phyloP scores from a whole-genome alignment of 64 coral and sea anemone genomes.

The Stichodactyla mertensii region DNA sequence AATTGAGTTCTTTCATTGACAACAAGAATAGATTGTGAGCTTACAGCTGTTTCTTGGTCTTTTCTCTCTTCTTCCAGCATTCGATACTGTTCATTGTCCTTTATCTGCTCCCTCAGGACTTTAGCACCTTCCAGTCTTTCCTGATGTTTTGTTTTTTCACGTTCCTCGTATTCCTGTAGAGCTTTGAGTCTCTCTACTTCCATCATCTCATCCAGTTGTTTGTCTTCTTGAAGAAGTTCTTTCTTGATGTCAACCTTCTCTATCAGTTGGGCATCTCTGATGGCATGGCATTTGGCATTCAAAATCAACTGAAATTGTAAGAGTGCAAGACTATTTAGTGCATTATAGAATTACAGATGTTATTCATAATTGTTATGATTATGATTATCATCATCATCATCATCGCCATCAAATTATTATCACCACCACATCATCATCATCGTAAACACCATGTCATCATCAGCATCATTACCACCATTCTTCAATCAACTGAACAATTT shows the following conservation, averaged over 20 bases:
- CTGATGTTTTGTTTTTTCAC: slow-evolving; percentile 75
- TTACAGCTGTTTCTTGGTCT: slow-evolving; percentile 94
- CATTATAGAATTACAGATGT: not conserved
- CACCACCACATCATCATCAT: too few species aligned
- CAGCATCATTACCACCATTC: too few species aligned
- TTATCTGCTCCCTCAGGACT: slow-evolving; percentile 82
- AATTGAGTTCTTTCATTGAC: not conserved
- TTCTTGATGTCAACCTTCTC: slow-evolving; percentile 99
- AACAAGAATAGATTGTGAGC: not conserved
- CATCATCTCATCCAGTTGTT: slow-evolving; percentile 99
- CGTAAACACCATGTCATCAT: too few species aligned
- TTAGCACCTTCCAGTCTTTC: slow-evolving; percentile 88
- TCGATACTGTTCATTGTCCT: slow-evolving; percentile 76
- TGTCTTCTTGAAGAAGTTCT: slow-evolving; percentile 88
- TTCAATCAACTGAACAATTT: too few species aligned
- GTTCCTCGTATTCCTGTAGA: slow-evolving; percentile 82
- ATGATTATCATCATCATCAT: too few species aligned
- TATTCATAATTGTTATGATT: too few species aligned
- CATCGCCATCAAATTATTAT: too few species aligned
- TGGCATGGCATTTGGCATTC: slow-evolving; percentile 98
- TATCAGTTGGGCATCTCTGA: slow-evolving; percentile 96
- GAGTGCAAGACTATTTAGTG: not conserved
- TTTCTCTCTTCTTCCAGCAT: slow-evolving; percentile 91
- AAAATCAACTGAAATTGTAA: slow-evolving; percentile 69
- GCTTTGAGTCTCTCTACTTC: slow-evolving; percentile 88